Evolutionary conservation across 2,888 invertebrate genomes (phyloP).

Genomic region (Hemicrepidius hirtus): DNA sequence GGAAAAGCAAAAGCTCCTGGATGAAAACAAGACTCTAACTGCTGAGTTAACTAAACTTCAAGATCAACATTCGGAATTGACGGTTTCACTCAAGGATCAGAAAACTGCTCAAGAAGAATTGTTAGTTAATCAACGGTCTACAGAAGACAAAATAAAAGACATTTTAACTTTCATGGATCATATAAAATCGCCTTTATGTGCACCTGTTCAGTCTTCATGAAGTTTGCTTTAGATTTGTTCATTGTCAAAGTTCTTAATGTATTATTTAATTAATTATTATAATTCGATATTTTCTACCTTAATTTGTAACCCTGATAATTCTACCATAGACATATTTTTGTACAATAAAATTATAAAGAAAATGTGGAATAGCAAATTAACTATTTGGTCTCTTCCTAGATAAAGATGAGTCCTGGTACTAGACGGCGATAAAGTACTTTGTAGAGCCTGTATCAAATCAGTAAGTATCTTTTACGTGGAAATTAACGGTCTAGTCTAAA

Average conservation of each 20-base stretch:
- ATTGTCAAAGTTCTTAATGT: not conserved
- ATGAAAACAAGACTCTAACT: slow-evolving; percentile 67
- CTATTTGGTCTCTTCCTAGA: too few relatives aligned
- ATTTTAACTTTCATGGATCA: slow-evolving; percentile 67
- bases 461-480: too few relatives aligned
- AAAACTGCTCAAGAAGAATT: slow-evolving; percentile 67
- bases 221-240: slow-evolving; percentile 23
- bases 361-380: too few relatives aligned
- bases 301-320: not conserved
- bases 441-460: too few relatives aligned
- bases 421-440: too few relatives aligned
- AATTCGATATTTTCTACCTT: slow-evolving; percentile 9
- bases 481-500: too few relatives aligned
- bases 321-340: not conserved
- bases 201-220: slow-evolving; percentile 37
- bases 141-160: slow-evolving; percentile 69
- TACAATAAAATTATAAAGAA: slow-evolving; percentile 5
- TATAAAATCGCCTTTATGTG: slow-evolving; percentile 57
- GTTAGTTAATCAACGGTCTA: slow-evolving; percentile 63
- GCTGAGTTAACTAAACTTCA: slow-evolving; percentile 70
- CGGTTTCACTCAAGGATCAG: slow-evolving; percentile 69
- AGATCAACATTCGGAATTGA: slow-evolving; percentile 70
- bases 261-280: too few relatives aligned
- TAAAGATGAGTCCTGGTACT: too few relatives aligned
- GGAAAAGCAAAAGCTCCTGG: slow-evolving; percentile 68